Conservation (phyloP, 64 coral and sea anemone species). For the Actinia equina region DNA sequence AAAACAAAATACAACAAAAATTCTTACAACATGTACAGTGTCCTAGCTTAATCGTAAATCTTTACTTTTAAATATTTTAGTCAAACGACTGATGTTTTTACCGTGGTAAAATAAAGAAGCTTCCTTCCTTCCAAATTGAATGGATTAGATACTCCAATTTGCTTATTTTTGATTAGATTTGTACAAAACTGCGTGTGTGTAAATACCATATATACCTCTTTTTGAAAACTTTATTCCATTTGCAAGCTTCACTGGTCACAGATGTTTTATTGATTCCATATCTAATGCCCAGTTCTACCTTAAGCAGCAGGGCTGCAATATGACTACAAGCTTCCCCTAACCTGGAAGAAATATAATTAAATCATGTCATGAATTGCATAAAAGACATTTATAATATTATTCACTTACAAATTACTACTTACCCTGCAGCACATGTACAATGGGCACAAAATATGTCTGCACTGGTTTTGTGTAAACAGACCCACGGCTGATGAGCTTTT, state of each 20-base stretch:
- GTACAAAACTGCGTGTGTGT: no score
- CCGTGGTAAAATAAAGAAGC: no score
- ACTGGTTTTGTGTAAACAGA: conserved; percentile 35
- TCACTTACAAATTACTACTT: neutral
- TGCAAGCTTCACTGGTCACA: conserved; percentile 25
- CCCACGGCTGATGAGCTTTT: conserved; percentile 2
- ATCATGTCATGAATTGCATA: neutral
- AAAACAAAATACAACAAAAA: conserved; percentile 19
- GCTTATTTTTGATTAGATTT: no score
- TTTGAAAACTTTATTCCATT: no score
- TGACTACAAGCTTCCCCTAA: neutral
- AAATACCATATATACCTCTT: no score
- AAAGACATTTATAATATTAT: neutral
- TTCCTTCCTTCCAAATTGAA: neutral
- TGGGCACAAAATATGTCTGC: conserved; percentile 18
- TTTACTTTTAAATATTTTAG: no score
- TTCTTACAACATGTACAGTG: neutral
- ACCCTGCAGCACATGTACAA: conserved; percentile 41
- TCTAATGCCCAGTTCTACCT: neutral
- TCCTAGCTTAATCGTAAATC: neutral
- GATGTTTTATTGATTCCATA: conserved; percentile 23
- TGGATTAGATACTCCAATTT: no score
- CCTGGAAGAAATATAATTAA: neutral
- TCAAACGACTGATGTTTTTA: no score
- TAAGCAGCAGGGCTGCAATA: neutral